Conservation (phyloP, 2,797 vertebrate species). For the Arnoldichthys spilopterus region DNA sequence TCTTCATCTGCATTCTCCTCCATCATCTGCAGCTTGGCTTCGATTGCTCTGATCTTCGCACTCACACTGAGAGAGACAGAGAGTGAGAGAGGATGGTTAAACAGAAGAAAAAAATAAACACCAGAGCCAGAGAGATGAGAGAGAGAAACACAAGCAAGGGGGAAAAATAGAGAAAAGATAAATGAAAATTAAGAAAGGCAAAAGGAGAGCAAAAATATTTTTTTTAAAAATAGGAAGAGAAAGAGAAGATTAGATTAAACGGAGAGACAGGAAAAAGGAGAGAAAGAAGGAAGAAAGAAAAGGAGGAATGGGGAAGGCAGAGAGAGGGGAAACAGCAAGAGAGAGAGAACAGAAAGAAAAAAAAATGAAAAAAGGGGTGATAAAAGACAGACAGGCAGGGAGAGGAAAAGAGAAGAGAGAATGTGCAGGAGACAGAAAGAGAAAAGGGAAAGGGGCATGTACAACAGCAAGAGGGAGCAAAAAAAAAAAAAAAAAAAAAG, state of each 20-base stretch:
- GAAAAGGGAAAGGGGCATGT: too few relatives aligned
- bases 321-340: too few relatives aligned
- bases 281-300: background rate
- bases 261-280: background rate
- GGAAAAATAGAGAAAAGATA: background rate
- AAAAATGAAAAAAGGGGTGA: background rate
- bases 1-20: constrained; percentile 94
- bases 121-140: background rate
- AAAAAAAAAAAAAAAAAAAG: too few relatives aligned
- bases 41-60: constrained; percentile 97
- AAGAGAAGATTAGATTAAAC: background rate
- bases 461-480: too few relatives aligned
- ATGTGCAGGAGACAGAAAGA: background rate
- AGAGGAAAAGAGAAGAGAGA: background rate
- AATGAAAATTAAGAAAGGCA: background rate
- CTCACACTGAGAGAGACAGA: constrained; percentile 79
- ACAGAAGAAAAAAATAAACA: too few relatives aligned
- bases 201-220: too few relatives aligned
- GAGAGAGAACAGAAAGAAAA: background rate
- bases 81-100: background rate
- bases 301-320: background rate
- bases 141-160: background rate
- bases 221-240: background rate
- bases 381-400: background rate
- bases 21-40: constrained; percentile 99